Evolutionary conservation across 2,113 vertebrate genomes (phyloP).

Genomic region (Rhabdomys dilectus): DNA sequence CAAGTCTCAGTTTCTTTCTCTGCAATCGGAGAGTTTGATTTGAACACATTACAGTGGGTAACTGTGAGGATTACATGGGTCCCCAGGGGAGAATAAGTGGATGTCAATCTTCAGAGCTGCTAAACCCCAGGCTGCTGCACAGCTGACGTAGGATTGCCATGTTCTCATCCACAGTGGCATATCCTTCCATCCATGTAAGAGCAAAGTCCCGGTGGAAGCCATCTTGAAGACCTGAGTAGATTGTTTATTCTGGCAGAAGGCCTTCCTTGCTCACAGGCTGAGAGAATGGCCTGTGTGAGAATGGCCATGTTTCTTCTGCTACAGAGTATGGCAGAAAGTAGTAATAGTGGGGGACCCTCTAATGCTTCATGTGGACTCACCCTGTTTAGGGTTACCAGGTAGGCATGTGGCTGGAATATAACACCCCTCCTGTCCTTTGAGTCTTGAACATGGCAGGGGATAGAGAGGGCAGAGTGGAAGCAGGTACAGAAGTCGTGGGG

Average conservation of each 20-base stretch:
- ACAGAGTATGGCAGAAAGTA: neutral
- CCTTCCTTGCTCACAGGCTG: neutral
- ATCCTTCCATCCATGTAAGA: neutral
- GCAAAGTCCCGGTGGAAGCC: neutral
- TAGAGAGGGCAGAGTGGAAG: neutral
- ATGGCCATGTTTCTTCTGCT: neutral
- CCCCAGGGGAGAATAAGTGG: too few species aligned
- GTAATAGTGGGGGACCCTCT: neutral
- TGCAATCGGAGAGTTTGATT: neutral
- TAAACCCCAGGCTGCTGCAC: neutral
- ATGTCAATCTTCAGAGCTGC: neutral
- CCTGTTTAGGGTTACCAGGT: neutral
- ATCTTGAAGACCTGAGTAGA: neutral
- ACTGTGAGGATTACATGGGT: neutral
- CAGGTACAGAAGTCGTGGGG: neutral
- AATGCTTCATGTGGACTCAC: neutral
- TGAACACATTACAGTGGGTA: neutral
- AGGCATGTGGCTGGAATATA: neutral
- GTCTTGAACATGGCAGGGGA: neutral
- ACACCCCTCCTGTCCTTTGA: neutral
- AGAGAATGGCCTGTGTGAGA: neutral
- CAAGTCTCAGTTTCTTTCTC: neutral
- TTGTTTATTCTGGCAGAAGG: neutral
- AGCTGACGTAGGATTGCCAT: accelerated
- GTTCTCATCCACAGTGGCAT: too few species aligned